A percentile compares a stretch with the other conserved stretches of the same genome.
Evolutionary conservation across 1,140 invertebrate species (phyloP).

Genomic region (Cydia amplana): DNA sequence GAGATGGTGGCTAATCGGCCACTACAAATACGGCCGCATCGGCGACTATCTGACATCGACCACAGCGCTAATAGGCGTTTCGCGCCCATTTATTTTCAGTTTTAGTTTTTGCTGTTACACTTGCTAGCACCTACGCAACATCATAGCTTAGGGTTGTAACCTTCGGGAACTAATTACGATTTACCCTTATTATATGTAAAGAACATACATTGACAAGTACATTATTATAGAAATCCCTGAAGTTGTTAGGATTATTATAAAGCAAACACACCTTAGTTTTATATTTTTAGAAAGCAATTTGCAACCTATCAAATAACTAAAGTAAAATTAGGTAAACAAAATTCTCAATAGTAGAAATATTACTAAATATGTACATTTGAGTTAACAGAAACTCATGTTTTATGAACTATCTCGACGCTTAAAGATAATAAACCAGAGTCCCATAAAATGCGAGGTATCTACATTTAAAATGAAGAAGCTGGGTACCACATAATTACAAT

Average conservation of each 20-base stretch:
- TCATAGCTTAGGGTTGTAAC: constrained; percentile 50
- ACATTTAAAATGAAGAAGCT: constrained; percentile 8
- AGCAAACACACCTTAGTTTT: too few species aligned
- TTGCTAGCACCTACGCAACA: constrained; percentile 60
- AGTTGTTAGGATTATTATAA: too few species aligned
- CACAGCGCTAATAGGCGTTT: constrained; percentile 59
- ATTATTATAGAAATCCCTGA: too few species aligned
- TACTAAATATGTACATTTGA: background rate
- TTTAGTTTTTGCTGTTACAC: constrained; percentile 64
- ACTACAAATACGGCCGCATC: constrained; percentile 60
- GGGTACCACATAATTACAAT: background rate
- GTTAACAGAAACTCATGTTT: background rate
- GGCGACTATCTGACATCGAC: constrained; percentile 45
- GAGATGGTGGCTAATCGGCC: constrained; percentile 50
- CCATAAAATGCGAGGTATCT: background rate
- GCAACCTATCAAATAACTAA: too few species aligned
- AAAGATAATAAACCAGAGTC: constrained; percentile 8
- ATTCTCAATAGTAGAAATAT: too few species aligned
- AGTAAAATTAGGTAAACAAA: too few species aligned
- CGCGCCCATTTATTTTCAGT: constrained; percentile 62
- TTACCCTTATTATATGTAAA: too few species aligned
- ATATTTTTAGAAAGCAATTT: too few species aligned
- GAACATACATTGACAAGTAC: too few species aligned
- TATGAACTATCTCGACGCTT: background rate
- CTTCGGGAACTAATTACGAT: background rate